Base-by-base conservation (phyloP, 2,113 vertebrate genomes). In the Phrynocephalus versicolor region DNA sequence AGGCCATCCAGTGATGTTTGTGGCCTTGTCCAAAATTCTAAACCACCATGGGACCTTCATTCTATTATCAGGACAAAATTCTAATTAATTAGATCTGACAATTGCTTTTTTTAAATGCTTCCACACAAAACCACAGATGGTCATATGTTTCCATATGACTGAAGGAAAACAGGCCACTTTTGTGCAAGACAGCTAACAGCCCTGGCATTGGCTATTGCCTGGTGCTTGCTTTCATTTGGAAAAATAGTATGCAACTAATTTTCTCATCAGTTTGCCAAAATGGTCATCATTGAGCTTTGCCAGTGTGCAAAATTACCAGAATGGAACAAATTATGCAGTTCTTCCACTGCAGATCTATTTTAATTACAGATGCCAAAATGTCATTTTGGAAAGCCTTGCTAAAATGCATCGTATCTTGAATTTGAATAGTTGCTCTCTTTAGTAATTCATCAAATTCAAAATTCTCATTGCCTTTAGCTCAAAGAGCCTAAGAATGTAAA, bases 291-390 rank as follows among this genome's bases (percentile, higher is more conserved):
- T 65, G 88, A 85, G 58, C 14, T 74, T 85, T 90, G 33, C 27
- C 65, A 69, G 79, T 83, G 90, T 89, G 83, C 70, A 89, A 41
- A 91, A 88, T 93, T 88, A 89, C 88, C 87, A 87, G 90, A 90
- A 89, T 0, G 1, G 85, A 90, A 88, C 89, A 88, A 91, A 41
- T 93, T 90, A 85, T 86, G 73, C 65, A 65, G 64, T 70, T 87
- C 37, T 90, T 91, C 86, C 89, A 85, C 45, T 71, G 77, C 65
- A 6, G 41, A 93, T 74, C 70, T 82, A 75, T 92, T 92, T 94
- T 93, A 94, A 92, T 92, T 91, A 88, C 89, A 93, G 87, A 92
- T 92, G 87, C 90, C 88, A 92, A 90, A 90, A 90, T 92, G 85
- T 89, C 89, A 86, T 92, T 88, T 89, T 89, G 91, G 87, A 58